Conservation (phyloP, 2,113 vertebrate genomes). For the Neopipo cinnamomea region DNA sequence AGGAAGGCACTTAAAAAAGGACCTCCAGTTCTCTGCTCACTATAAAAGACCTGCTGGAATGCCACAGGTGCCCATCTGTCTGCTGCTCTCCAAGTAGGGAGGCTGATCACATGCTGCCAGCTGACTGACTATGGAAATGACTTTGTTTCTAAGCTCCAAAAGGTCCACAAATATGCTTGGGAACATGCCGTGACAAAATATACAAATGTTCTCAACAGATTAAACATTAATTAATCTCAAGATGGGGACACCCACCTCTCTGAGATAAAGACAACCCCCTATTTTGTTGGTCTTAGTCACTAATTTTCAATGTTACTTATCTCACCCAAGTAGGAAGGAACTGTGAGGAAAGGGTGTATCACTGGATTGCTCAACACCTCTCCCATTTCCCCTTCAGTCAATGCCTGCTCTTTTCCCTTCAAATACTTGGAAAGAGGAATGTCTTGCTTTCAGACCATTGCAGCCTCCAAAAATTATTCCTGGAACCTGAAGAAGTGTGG, state of each 20-base stretch:
- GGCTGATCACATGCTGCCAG: neutral
- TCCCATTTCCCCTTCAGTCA: slow-evolving; percentile 48
- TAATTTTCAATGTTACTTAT: slow-evolving; percentile 24
- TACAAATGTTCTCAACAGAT: slow-evolving; percentile 33
- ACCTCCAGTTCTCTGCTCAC: neutral
- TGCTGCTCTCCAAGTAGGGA: neutral
- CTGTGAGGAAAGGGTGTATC: slow-evolving; percentile 48
- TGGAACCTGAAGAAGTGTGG: neutral
- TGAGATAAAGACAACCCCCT: slow-evolving; percentile 26
- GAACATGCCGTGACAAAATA: slow-evolving; percentile 15
- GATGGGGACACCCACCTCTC: neutral
- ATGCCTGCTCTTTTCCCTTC: slow-evolving; percentile 6
- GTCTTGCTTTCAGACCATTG: neutral
- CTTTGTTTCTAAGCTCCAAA: neutral
- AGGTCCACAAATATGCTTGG: neutral
- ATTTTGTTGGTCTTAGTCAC: neutral
- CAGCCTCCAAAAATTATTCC: neutral
- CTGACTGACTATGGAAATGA: neutral
- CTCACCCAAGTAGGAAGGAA: slow-evolving; percentile 47
- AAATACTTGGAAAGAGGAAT: neutral
- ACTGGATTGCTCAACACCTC: slow-evolving; percentile 28
- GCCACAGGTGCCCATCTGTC: fast-evolving
- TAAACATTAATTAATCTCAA: slow-evolving; percentile 44
- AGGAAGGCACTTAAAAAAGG: neutral
- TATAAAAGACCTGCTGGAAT: neutral